Percentiles rank a stretch among this genome's conserved stretches.
phyloP scores from a whole-genome alignment of 2,888 invertebrate species.

The Macrosoma leucophasiata region DNA sequence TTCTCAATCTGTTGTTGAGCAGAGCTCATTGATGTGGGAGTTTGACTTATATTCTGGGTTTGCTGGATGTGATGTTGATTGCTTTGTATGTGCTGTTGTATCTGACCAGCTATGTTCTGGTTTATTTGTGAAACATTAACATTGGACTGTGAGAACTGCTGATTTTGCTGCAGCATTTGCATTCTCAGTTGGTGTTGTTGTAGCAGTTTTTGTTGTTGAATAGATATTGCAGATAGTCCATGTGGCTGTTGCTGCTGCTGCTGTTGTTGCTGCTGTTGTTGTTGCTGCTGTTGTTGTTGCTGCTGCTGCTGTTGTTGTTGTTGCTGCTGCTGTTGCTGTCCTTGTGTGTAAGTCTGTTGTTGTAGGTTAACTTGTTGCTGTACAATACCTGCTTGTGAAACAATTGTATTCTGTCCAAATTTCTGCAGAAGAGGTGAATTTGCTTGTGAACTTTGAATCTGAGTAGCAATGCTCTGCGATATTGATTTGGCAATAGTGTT shows the following conservation, averaged over 20 bases:
- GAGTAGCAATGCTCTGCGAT: conserved; percentile 61
- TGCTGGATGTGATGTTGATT: conserved; percentile 64
- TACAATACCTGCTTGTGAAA: conserved; percentile 48
- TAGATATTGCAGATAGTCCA: conserved; percentile 64
- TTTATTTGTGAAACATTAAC: conserved; percentile 60
- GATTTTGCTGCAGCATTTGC: conserved; percentile 57
- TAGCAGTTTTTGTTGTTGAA: conserved; percentile 72
- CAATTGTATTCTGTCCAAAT: conserved; percentile 53
- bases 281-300: conserved; percentile 27
- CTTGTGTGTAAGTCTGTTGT: conserved; percentile 46
- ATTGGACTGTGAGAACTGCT: conserved; percentile 57
- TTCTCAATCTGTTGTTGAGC: conserved; percentile 79
- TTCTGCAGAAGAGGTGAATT: conserved; percentile 59
- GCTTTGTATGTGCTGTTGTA: conserved; percentile 60
- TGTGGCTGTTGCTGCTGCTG: conserved; percentile 55
- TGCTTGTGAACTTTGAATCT: conserved; percentile 57
- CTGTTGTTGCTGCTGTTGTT: conserved; percentile 38
- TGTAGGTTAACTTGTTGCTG: conserved; percentile 58
- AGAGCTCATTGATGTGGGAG: conserved; percentile 67
- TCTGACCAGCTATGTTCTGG: conserved; percentile 55
- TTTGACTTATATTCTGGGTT: conserved; percentile 48
- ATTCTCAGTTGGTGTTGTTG: conserved; percentile 76
- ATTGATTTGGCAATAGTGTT: conserved; percentile 60
- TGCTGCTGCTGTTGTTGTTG: conserved; percentile 32
- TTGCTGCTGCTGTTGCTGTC: conserved; percentile 34